These are phyloP conservation scores for Agrypnus murinus DNA, from an alignment of 2,888 invertebrate genomes.

Conservation along the genomic window DNA sequence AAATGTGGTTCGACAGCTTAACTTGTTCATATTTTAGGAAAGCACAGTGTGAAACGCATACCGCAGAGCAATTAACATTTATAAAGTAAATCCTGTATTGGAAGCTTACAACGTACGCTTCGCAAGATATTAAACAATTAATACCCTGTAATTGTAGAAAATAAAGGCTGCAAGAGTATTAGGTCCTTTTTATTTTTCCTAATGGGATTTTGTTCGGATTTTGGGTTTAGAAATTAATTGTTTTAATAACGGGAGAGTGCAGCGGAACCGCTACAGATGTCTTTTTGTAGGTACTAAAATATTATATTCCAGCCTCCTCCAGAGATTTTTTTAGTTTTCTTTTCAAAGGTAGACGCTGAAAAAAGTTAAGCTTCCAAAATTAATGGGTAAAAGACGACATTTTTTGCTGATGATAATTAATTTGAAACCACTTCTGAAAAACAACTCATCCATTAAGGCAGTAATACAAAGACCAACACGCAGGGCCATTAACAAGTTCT, in stretches of 20 bases:
- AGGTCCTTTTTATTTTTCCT: conserved; percentile 64
- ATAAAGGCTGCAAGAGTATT: conserved; percentile 58
- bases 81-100: conserved; percentile 70
- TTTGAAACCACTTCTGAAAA: conserved; percentile 49
- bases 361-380: conserved; percentile 46
- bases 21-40: conserved; percentile 59
- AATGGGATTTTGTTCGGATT: conserved; percentile 67
- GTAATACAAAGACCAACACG: conserved; percentile 49
- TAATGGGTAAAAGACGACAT: conserved; percentile 52
- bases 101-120: conserved; percentile 69
- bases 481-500: conserved; percentile 53
- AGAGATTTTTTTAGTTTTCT: conserved; percentile 35
- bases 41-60: conserved; percentile 58
- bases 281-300: conserved; percentile 47
- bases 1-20: conserved; percentile 49
- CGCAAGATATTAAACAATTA: conserved; percentile 71
- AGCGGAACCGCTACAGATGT: conserved; percentile 53
- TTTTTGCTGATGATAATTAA: conserved; percentile 52
- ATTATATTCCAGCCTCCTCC: conserved; percentile 27
- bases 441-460: conserved; percentile 53
- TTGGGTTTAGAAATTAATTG: conserved; percentile 68
- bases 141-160: conserved; percentile 62
- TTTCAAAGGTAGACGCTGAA: conserved; percentile 54
- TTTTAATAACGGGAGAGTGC: conserved; percentile 66
- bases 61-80: conserved; percentile 69